phyloP scores from a whole-genome alignment of 1,140 invertebrate species.

The Macrobrachium rosenbergii region DNA sequence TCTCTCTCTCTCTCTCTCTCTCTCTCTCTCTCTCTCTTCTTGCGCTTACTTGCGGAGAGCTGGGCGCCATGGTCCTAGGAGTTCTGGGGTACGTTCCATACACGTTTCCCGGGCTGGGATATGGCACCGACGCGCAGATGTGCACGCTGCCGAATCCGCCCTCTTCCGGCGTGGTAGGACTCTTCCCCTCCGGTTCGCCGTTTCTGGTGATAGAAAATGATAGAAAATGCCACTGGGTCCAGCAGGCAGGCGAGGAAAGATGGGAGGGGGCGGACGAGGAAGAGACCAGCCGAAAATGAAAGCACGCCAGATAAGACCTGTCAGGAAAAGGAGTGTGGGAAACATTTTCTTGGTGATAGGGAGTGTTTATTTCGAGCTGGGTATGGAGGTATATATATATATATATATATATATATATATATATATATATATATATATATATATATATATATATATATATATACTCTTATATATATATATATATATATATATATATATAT shows the following conservation, averaged over 20 bases:
- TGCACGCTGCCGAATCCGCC: slow-evolving; percentile 50
- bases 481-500: slow-evolving; percentile 24
- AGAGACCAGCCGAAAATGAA: no score
- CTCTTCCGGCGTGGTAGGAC: slow-evolving; percentile 43
- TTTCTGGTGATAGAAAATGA: background rate
- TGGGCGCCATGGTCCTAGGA: background rate
- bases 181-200: slow-evolving; percentile 37
- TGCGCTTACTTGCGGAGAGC: background rate
- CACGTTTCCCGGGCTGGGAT: slow-evolving; percentile 19
- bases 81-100: slow-evolving; percentile 43
- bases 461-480: background rate
- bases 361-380: no score
- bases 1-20: slow-evolving; percentile 23
- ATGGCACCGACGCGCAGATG: slow-evolving; percentile 52
- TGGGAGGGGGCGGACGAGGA: no score
- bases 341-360: no score
- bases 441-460: slow-evolving; percentile 13
- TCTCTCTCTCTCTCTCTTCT: slow-evolving; percentile 23
- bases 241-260: no score
- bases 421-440: slow-evolving; percentile 27
- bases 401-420: slow-evolving; percentile 3
- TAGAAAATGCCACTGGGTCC: background rate
- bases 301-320: no score
- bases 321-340: no score
- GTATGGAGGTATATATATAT: background rate